A percentile compares a stretch with the other conserved stretches of the same genome.
phyloP scores from a whole-genome alignment of 2,888 invertebrate genomes.

The Myopa testacea region DNA sequence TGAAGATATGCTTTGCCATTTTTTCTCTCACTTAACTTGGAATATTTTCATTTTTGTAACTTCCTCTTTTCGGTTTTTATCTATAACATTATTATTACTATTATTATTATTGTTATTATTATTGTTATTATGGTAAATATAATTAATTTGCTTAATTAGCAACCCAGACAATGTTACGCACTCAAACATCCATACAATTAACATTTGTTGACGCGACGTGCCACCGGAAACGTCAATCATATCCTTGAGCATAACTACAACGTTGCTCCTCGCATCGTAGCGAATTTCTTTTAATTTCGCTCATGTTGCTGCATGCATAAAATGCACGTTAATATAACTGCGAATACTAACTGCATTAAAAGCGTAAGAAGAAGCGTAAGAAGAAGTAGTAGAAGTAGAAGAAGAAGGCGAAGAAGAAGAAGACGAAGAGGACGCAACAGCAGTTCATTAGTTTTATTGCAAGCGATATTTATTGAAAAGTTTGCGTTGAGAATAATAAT shows the following conservation, averaged over 20 bases:
- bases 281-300: constrained; percentile 16
- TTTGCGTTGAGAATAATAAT: constrained; percentile 11
- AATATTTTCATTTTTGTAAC: too few relatives aligned
- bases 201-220: background rate
- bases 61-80: too few relatives aligned
- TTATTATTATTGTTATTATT: too few relatives aligned
- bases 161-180: background rate
- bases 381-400: background rate
- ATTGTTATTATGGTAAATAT: too few relatives aligned
- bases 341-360: constrained; percentile 2
- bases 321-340: constrained; percentile 6
- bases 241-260: background rate
- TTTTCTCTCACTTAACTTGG: too few relatives aligned
- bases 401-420: background rate
- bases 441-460: constrained; percentile 34
- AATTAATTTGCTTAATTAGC: background rate
- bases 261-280: background rate
- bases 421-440: background rate
- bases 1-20: too few relatives aligned
- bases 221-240: constrained; percentile 15
- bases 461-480: constrained; percentile 22
- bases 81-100: too few relatives aligned
- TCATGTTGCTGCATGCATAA: constrained; percentile 26
- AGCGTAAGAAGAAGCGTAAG: background rate
- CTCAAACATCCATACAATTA: background rate